These are phyloP conservation scores for Prolemur simus DNA, from an alignment of 2,113 vertebrate genomes.

Conservation along the genomic window DNA sequence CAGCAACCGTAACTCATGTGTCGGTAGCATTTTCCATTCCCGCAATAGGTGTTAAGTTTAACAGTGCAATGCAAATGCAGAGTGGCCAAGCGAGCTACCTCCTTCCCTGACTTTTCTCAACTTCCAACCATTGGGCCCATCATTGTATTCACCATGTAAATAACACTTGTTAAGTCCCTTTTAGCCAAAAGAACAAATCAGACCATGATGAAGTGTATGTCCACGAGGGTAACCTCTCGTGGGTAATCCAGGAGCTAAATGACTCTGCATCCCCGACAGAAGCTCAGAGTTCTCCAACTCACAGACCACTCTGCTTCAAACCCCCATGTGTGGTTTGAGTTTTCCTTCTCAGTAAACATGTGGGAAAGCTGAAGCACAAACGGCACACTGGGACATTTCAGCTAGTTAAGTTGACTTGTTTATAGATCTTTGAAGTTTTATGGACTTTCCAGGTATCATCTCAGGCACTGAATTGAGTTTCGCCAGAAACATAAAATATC, in stretches of 20 bases:
- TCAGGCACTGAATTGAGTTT: conserved; percentile 44
- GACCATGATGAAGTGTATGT: background rate
- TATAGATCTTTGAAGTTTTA: conserved; percentile 61
- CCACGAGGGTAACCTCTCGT: background rate
- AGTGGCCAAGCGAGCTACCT: background rate
- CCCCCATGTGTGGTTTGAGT: background rate
- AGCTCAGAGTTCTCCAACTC: background rate
- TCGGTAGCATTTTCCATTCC: background rate
- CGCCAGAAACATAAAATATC: conserved; percentile 5
- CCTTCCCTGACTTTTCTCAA: background rate
- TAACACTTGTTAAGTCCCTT: background rate
- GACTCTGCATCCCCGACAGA: background rate
- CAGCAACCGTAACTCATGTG: background rate
- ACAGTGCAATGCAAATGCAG: background rate
- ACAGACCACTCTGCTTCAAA: background rate
- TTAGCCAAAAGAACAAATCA: background rate
- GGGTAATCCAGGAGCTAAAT: background rate
- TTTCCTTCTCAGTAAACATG: conserved; percentile 28
- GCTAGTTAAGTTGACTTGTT: conserved; percentile 35
- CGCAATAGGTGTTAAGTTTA: background rate
- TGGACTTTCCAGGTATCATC: conserved; percentile 60
- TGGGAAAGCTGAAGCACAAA: conserved; percentile 46
- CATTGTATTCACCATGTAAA: background rate
- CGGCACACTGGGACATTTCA: background rate
- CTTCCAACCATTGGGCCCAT: background rate